Evolutionary conservation across 2,888 invertebrate species (phyloP), one percentile per base, ranked within the genome.

Genomic region (Cataglyphis livida): DNA sequence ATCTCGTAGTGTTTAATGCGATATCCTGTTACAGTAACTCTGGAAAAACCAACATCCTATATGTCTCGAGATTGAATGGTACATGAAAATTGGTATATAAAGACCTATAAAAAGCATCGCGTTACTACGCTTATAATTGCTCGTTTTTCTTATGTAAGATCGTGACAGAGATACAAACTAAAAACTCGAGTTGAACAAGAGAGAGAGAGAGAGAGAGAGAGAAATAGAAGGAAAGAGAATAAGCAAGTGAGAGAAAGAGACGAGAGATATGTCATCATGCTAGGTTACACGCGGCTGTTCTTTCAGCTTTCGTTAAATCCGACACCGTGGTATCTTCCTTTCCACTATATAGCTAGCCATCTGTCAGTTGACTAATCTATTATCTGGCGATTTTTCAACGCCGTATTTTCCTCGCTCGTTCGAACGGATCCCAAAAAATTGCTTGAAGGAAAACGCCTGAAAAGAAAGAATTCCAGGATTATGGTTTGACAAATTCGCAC

Each of bases 381-480:
- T 87, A 88, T 87, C 88, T 79, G 74, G 64, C 81, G 85, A 88
- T 85, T 88, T 88, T 88, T 88, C 87, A 87, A 84, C 85, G 85
- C 85, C 59, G 59, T 68, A 65, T 81, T 48, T 68, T 65, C 51
- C 48, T 57, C 70, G 57, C 10, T 71, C 62, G 51, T 28, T 61
- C 81, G 65, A 71, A 15, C 32, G 38, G 57, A 64, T 54, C 54
- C 79, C 66, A 70, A 76, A 76, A 44, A 76, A 71, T 48, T 32
- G 32, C 21, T 7, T 1, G 18, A n/a, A 44, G 41, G 51, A 25
- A 57, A 44, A 54, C 51, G 35, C 7, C 0, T 10, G 38, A 41
- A 44, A 44, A 18, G 38, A 59, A 65, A 65, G 54, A 28, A 74
- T 59, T 70, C 5, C 10, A 9, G 59, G 75, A 75, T 71, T 71